Base-by-base conservation (phyloP, 1,140 invertebrate species). In the Chlorops oryzae region DNA sequence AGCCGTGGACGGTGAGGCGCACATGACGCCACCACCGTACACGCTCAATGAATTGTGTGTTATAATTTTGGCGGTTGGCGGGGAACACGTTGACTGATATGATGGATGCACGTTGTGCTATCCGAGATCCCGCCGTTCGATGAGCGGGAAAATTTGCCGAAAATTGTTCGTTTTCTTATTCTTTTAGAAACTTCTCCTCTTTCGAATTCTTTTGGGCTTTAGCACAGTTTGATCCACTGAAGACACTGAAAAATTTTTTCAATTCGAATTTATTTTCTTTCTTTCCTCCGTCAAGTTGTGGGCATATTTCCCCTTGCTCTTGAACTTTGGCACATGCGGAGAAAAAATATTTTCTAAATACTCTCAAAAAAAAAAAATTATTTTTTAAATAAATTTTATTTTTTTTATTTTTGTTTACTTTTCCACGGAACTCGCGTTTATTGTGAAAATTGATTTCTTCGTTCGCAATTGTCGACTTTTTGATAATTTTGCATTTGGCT, bases 21-120 rank as follows among this genome's bases (percentile, higher is more conserved):
- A 72, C 63, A 72, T 68, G 58, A 72, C 69, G 65, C 70, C 70
- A 58, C 70, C 69, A 57, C 70, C 70, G 65, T 72, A 72, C 59
- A 72, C 69, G 61, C 70, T 72, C 59, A 72, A 55, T 6, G 70
- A 69, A 58, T 72, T 72, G 59, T 72, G 70, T 54, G 69, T 72
- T 63, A 72, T 72, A 66, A 72, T 72, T 67, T 72, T 72, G 69
- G 65, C 70, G 69, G 66, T 61, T 62, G 65, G 64, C 55, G 68
- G 63, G 55, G 65, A 62, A 61, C 61, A 68, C 55, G 59, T 59
- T 56, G 61, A 45, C 48, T 61, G 43, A 17, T 48, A 49, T 38
- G 51, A 18, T 44, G 28, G 38, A 49, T 48, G 51, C 51, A 48
- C 46, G 37, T 47, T 52, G 18, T 46, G 13, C 22, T 32, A 10